These are phyloP conservation scores for Rhagoletis pomonella DNA, from an alignment of 1,140 invertebrate species.

Conservation along the genomic window DNA sequence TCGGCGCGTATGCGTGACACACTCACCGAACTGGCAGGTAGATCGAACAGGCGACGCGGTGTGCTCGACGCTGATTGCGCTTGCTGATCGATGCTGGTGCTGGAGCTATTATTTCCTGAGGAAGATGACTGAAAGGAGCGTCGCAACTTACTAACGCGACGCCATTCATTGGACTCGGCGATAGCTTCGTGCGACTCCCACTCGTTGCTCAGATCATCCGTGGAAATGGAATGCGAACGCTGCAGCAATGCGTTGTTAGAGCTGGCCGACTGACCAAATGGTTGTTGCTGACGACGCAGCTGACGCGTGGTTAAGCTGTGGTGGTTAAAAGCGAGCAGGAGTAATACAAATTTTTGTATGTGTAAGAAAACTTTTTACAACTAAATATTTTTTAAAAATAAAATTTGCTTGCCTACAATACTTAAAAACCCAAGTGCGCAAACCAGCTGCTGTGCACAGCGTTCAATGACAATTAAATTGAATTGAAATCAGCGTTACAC, in stretches of 20 bases:
- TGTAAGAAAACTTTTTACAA: not conserved
- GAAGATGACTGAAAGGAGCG: slow-evolving; percentile 80
- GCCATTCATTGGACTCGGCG: slow-evolving; percentile 76
- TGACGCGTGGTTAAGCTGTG: slow-evolving; percentile 67
- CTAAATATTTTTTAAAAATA: too few relatives aligned
- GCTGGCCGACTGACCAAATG: slow-evolving; percentile 55
- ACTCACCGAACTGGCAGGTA: slow-evolving; percentile 75
- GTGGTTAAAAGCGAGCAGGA: not conserved
- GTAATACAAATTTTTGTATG: not conserved
- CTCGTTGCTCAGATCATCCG: slow-evolving; percentile 71
- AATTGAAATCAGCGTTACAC: not conserved
- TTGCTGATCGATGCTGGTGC: slow-evolving; percentile 61
- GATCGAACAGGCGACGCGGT: slow-evolving; percentile 73
- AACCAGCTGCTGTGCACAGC: slow-evolving; percentile 31
- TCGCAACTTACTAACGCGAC: slow-evolving; percentile 77
- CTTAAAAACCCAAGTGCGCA: too few relatives aligned
- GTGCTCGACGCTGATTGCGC: slow-evolving; percentile 53
- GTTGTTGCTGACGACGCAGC: slow-evolving; percentile 70
- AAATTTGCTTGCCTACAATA: too few relatives aligned
- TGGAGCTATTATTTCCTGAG: slow-evolving; percentile 65
- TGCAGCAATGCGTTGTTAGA: slow-evolving; percentile 59
- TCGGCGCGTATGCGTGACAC: slow-evolving; percentile 76
- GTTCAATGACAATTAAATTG: slow-evolving; percentile 52
- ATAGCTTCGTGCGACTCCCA: slow-evolving; percentile 59
- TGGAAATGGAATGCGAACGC: slow-evolving; percentile 71